Conservation (phyloP, 2,113 vertebrate species). For the Trichomycterus rosablanca region DNA sequence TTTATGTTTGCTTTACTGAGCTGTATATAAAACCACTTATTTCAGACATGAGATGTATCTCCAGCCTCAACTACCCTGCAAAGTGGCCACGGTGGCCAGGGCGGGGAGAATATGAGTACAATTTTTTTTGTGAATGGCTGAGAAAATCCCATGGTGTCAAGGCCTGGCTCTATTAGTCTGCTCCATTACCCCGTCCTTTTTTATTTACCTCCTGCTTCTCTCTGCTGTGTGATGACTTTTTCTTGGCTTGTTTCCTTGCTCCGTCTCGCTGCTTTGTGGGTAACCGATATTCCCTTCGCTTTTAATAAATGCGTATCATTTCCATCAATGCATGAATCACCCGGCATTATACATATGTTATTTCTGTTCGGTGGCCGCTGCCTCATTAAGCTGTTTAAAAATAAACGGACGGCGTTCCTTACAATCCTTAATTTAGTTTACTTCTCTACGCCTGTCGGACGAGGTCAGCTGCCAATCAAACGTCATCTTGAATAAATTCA, state of each 20-base stretch:
- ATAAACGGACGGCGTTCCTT: constrained; percentile 43
- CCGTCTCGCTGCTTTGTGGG: constrained; percentile 22
- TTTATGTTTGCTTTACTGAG: no score
- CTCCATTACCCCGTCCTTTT: constrained; percentile 24
- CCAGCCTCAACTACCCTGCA: no score
- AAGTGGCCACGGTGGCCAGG: no score
- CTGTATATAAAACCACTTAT: no score
- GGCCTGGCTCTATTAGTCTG: constrained; percentile 33
- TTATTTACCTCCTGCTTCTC: constrained; percentile 30
- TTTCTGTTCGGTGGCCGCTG: constrained; percentile 40
- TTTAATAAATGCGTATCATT: constrained; percentile 51
- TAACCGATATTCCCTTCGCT: constrained; percentile 61
- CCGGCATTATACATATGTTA: constrained; percentile 32
- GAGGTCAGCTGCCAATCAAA: constrained; percentile 60
- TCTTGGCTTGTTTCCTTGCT: neutral
- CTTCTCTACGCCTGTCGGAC: constrained; percentile 38
- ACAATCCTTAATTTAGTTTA: constrained; percentile 42
- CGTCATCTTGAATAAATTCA: constrained; percentile 53
- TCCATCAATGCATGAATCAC: constrained; percentile 51
- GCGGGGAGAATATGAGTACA: no score
- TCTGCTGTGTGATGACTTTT: no score
- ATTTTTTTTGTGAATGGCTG: constrained; percentile 25
- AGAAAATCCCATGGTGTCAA: constrained; percentile 24
- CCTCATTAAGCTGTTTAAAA: constrained; percentile 53
- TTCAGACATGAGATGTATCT: no score